Evolutionary conservation across 2,888 invertebrate genomes (phyloP), one percentile per base, ranked within the genome.

Genomic region (Coelinius sp.): DNA sequence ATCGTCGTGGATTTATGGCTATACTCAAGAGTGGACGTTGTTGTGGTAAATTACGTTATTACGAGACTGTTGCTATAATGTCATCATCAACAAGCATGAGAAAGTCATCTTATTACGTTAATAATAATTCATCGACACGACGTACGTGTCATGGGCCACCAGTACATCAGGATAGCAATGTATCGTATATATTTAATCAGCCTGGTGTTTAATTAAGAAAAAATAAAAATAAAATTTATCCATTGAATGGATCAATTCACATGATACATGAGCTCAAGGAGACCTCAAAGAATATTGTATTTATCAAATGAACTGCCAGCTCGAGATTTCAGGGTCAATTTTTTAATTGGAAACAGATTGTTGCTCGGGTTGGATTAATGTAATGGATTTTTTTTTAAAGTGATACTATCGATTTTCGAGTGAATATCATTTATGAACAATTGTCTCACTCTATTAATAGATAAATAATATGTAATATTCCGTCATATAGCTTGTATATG

Each of bases 1-100:
- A 95, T 88, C 91, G 97, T 12, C 92, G 94, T 73, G 97, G 97
- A 3, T 97, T 98, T 87, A 92, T 94, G 49, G 96, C 95, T 17
- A 95, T 97, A 76, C 91, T 96, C 53, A 94, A 94, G 88, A 95
- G 95, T 79, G 91, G 95, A 77, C 93, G 93, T 79, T 96, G 96
- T 87, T 96, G 96, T 84, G 95, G 95, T 35, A 91, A 95, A 71
- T 90, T 96, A 74, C 91, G 95, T 73, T 95, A 95, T 87, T 96
- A 96, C 86, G 95, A 95, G 86, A 94, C 95, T 10, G 94, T 95
- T 22, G 94, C 94, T 14, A 91, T 95, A 86, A 94, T 94, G 89
- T 95, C 95, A 0, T 95, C 95, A 2, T 95, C 95, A 63, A 94
- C 95, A 0, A 94, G 94, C 80, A 94, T 94, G 84, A 90, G 95